Conservation (phyloP, 2,888 invertebrate species). For the Hymenopus coronatus region DNA sequence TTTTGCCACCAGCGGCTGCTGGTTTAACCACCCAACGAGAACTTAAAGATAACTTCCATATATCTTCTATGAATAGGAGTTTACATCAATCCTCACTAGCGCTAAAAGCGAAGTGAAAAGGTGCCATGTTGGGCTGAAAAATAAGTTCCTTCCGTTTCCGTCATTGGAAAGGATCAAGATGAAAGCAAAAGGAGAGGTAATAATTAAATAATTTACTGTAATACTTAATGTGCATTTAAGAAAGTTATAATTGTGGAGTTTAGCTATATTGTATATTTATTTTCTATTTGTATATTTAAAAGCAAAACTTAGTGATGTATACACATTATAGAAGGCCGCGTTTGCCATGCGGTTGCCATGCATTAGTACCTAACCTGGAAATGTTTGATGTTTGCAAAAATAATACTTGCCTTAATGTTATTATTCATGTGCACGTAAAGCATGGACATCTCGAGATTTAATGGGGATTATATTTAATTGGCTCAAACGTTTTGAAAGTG, state of each 20-base stretch:
- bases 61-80: too few species aligned
- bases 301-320: not conserved
- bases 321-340: not conserved
- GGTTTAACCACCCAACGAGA: too few species aligned
- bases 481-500: too few species aligned
- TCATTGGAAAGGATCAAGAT: constrained; percentile 53
- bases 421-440: not conserved
- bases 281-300: not conserved
- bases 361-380: not conserved
- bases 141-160: constrained; percentile 22
- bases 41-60: too few species aligned
- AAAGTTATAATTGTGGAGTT: not conserved
- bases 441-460: not conserved
- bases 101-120: not conserved
- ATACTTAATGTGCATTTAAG: not conserved
- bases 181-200: constrained; percentile 88
- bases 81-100: not conserved
- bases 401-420: not conserved
- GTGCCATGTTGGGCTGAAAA: not conserved
- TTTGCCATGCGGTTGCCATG: not conserved
- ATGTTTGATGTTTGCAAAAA: not conserved
- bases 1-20: too few species aligned
- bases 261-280: not conserved
- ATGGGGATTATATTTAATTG: too few species aligned
- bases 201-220: constrained; percentile 32